phyloP scores from a whole-genome alignment of 1,140 invertebrate species.

The Drosophila ogumai region DNA sequence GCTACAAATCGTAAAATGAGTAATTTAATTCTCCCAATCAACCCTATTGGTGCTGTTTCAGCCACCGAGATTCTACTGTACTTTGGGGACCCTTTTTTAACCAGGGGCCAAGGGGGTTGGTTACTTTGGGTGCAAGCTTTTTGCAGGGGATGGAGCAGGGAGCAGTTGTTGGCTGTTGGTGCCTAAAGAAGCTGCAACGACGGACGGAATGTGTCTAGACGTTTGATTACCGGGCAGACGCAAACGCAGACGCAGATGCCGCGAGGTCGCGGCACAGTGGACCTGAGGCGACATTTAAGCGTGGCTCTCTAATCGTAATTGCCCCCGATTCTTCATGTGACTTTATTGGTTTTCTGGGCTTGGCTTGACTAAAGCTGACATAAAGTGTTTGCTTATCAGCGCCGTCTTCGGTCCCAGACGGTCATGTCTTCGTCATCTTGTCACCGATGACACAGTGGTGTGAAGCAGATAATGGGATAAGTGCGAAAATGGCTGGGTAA shows the following conservation, averaged over 20 bases:
- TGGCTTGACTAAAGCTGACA: conserved; percentile 21
- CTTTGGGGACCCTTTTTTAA: conserved; percentile 24
- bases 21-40: neutral
- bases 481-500: conserved; percentile 38
- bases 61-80: neutral
- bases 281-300: conserved; percentile 38
- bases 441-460: conserved; percentile 39
- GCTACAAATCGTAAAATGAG: neutral
- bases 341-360: conserved; percentile 54
- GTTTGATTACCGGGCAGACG: conserved; percentile 74
- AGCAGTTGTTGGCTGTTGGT: conserved; percentile 8
- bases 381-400: conserved; percentile 56
- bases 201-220: conserved; percentile 71
- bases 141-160: neutral
- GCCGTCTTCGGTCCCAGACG: conserved; percentile 42
- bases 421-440: conserved; percentile 8
- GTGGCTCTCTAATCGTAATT: conserved; percentile 47
- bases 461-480: conserved; percentile 47
- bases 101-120: conserved; percentile 15
- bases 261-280: conserved; percentile 67
- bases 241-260: conserved; percentile 54
- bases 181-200: conserved; percentile 72
- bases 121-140: conserved; percentile 13
- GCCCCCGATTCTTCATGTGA: conserved; percentile 18
- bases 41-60: neutral